Percentiles rank a stretch among this genome's conserved stretches.
phyloP scores from a whole-genome alignment of 2,888 invertebrate species.

The Melinaea menophilus region DNA sequence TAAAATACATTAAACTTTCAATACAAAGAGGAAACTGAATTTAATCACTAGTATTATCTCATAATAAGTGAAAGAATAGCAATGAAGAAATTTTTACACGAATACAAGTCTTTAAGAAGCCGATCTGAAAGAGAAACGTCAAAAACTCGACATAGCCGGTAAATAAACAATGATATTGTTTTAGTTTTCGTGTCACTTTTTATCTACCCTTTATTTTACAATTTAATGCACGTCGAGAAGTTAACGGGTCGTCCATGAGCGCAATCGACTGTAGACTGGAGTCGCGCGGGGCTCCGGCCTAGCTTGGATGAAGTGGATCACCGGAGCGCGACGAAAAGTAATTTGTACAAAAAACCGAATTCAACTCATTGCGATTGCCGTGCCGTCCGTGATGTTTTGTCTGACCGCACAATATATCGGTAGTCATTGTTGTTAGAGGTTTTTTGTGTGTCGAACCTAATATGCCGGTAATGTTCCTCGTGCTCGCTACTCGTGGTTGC shows the following conservation, averaged over 20 bases:
- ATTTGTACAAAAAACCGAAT: conserved; percentile 76
- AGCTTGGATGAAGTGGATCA: conserved; percentile 66
- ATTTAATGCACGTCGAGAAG: conserved; percentile 16
- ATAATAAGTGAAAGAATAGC: neutral
- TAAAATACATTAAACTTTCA: conserved; percentile 17
- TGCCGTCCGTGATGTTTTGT: conserved; percentile 75
- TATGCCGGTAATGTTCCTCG: conserved; percentile 70
- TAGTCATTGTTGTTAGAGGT: conserved; percentile 72
- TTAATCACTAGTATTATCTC: neutral
- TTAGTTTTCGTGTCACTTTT: conserved; percentile 15
- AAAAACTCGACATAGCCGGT: conserved; percentile 41
- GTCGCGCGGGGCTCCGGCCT: conserved; percentile 50
- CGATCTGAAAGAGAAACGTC: conserved; percentile 50
- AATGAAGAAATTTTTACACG: conserved; percentile 69
- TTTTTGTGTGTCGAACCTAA: conserved; percentile 59
- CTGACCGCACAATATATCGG: conserved; percentile 75
- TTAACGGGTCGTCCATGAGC: conserved; percentile 13
- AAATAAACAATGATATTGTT: conserved; percentile 21
- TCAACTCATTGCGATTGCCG: conserved; percentile 74
- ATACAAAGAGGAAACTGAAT: conserved; percentile 7
- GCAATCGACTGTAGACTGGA: conserved; percentile 40
- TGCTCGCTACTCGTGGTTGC: conserved; percentile 47
- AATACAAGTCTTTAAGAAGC: conserved; percentile 60
- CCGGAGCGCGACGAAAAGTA: conserved; percentile 76
- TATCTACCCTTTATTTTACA: conserved; percentile 41